Conservation (phyloP, 2,888 invertebrate genomes). For the Acanthosepion pharaonis region DNA sequence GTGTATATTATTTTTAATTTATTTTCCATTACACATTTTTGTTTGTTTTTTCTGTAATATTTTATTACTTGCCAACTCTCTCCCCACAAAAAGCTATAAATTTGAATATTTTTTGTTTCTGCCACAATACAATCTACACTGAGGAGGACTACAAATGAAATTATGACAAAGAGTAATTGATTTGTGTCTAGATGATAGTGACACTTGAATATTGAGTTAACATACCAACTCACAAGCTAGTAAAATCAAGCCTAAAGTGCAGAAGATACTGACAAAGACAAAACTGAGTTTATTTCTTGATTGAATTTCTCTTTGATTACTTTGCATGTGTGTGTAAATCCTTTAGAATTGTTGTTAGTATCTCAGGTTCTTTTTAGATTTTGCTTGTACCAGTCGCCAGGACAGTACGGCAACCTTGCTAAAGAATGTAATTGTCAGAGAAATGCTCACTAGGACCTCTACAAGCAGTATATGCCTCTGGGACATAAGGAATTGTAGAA, state of each 20-base stretch:
- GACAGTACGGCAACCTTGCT: neutral
- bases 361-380: neutral
- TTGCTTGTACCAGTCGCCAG: neutral
- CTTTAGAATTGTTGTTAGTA: neutral
- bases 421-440: neutral
- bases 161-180: too few relatives aligned
- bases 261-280: neutral
- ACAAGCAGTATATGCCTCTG: neutral
- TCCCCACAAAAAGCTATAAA: neutral
- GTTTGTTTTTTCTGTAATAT: neutral
- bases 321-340: neutral
- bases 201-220: neutral
- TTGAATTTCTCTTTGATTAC: neutral
- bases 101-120: too few relatives aligned
- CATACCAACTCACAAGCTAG: neutral
- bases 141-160: too few relatives aligned
- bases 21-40: neutral
- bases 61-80: slow-evolving; percentile 11
- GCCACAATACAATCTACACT: too few relatives aligned
- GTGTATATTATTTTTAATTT: neutral
- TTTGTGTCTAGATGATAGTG: neutral
- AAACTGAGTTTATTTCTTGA: slow-evolving; percentile 21
- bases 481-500: neutral
- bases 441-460: slow-evolving; percentile 12
- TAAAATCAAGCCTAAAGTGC: neutral